A percentile compares a stretch with the other conserved stretches of the same genome.
Conservation (phyloP, 2,797 vertebrate species). For the Sebastolobus alascanus region DNA sequence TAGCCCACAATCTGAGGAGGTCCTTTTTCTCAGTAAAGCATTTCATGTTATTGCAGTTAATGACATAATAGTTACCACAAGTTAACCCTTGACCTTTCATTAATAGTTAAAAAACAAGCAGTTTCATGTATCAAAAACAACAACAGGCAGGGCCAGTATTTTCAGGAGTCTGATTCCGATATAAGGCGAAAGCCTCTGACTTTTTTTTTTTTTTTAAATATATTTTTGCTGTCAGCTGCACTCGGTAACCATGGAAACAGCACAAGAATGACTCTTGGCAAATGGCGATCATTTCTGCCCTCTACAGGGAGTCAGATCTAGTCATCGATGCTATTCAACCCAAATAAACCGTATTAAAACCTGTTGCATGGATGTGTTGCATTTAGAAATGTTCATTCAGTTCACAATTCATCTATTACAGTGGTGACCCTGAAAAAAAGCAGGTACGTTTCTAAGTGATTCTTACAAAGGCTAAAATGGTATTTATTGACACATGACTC, state of each 20-base stretch:
- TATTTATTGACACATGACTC: slow-evolving; percentile 77
- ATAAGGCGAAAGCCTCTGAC: neutral
- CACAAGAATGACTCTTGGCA: slow-evolving; percentile 34
- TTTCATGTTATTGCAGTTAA: slow-evolving; percentile 72
- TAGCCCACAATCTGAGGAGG: slow-evolving; percentile 50
- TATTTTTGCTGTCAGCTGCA: slow-evolving; percentile 23
- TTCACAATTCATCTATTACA: slow-evolving; percentile 43
- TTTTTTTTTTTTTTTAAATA: neutral
- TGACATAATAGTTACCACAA: slow-evolving; percentile 51
- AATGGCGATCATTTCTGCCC: neutral
- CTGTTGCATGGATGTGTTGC: slow-evolving; percentile 41
- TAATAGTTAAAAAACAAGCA: slow-evolving; percentile 33
- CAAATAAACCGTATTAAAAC: slow-evolving; percentile 25
- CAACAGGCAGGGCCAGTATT: slow-evolving; percentile 3
- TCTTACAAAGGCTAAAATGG: slow-evolving; percentile 78
- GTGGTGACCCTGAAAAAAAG: slow-evolving; percentile 37
- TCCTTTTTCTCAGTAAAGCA: slow-evolving; percentile 51
- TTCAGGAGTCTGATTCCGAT: neutral
- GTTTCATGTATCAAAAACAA: slow-evolving; percentile 46
- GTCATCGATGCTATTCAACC: slow-evolving; percentile 22
- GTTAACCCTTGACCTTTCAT: slow-evolving; percentile 54
- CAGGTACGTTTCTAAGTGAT: slow-evolving; percentile 48
- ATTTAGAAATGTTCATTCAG: slow-evolving; percentile 55
- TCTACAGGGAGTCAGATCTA: slow-evolving; percentile 4
- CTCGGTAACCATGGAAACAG: slow-evolving; percentile 42